Evolutionary conservation across 1,140 invertebrate genomes (phyloP).

Genomic region (Cotesia chilonis): DNA sequence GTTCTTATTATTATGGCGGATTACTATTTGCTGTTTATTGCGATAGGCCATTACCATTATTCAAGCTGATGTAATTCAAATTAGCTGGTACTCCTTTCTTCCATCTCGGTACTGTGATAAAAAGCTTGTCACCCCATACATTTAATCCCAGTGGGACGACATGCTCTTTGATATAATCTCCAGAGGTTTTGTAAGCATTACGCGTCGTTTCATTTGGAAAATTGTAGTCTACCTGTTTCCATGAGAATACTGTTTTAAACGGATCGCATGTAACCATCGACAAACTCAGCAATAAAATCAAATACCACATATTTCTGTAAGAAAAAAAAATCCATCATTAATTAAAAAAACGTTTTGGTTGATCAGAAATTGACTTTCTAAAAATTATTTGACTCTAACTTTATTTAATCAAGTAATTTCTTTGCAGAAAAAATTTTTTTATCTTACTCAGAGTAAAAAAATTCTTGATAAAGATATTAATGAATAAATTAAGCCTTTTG

Average conservation of each 20-base stretch:
- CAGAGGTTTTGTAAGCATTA: constrained; percentile 69
- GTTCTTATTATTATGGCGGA: constrained; percentile 41
- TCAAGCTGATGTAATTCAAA: constrained; percentile 73
- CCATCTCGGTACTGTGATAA: constrained; percentile 81
- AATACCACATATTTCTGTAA: constrained; percentile 36
- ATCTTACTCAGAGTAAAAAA: no score
- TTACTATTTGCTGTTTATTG: no score
- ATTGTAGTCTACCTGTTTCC: constrained; percentile 75
- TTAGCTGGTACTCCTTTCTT: constrained; percentile 76
- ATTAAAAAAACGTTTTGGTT: no score
- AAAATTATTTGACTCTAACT: no score
- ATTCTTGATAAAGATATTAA: no score
- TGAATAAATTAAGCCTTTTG: no score
- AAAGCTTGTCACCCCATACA: constrained; percentile 78
- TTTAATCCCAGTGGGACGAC: constrained; percentile 79
- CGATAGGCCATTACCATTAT: constrained; percentile 45
- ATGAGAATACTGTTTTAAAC: constrained; percentile 70
- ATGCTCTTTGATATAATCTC: constrained; percentile 73
- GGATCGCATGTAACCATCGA: constrained; percentile 43
- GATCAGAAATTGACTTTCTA: no score
- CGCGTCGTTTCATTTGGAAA: constrained; percentile 72
- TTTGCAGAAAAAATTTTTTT: no score
- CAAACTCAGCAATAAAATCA: constrained; percentile 43
- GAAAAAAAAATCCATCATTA: background rate
- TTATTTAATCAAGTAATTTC: no score